Conservation (phyloP, 2,113 vertebrate species). For the Anolis sagrei region DNA sequence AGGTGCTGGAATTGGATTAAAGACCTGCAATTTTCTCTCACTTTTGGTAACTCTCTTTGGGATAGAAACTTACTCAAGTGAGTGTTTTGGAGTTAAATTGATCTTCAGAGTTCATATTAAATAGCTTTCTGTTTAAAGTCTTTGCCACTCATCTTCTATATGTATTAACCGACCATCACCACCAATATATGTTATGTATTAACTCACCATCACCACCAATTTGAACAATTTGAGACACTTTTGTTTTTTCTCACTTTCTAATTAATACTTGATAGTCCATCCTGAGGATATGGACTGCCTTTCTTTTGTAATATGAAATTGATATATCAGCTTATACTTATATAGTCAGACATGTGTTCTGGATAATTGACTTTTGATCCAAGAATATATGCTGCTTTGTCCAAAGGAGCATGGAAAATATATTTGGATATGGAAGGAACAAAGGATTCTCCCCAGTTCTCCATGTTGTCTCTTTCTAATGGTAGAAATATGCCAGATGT, state of each 20-base stretch:
- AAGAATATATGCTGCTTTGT: neutral
- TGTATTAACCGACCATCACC: constrained; percentile 23
- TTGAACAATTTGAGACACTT: constrained; percentile 41
- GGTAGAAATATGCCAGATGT: neutral
- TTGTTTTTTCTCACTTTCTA: constrained; percentile 39
- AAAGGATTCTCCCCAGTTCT: neutral
- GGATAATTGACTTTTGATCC: constrained; percentile 1
- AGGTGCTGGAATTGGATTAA: constrained; percentile 30
- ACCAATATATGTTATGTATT: constrained; percentile 41
- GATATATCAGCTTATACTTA: no score
- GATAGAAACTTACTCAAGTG: constrained; percentile 57
- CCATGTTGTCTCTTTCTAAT: neutral
- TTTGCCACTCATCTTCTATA: constrained; percentile 46
- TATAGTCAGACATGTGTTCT: neutral
- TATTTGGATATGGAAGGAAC: neutral
- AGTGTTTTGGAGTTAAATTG: constrained; percentile 57
- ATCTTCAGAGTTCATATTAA: constrained; percentile 59
- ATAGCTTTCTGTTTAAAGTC: constrained; percentile 56
- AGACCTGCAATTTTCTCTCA: constrained; percentile 35
- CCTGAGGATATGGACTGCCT: neutral
- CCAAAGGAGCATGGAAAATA: neutral
- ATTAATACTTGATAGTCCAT: constrained; percentile 24
- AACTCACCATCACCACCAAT: neutral
- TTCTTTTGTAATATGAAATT: constrained; percentile 40
- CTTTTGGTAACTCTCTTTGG: constrained; percentile 40